Conservation (phyloP, 2,113 vertebrate genomes). For the Istiophorus platypterus region DNA sequence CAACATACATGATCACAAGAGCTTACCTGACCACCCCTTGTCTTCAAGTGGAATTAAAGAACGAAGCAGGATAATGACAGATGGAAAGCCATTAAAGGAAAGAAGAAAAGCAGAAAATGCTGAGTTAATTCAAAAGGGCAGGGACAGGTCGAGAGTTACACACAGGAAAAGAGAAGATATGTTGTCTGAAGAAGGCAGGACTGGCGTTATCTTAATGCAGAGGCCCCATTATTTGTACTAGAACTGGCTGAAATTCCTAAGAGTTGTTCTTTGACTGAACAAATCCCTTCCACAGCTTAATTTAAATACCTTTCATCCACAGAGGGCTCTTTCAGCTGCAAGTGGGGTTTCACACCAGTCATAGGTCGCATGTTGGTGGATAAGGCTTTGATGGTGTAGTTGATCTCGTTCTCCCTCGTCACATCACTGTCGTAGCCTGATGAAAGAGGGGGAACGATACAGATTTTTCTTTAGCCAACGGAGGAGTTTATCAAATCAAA, state of each 20-base stretch:
- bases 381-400: slow-evolving; percentile 98
- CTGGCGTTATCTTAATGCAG: slow-evolving; percentile 24
- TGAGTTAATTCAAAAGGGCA: slow-evolving; percentile 74
- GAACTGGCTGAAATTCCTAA: background rate
- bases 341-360: slow-evolving; percentile 95
- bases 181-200: slow-evolving; percentile 41
- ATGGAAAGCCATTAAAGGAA: slow-evolving; percentile 79
- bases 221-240: background rate
- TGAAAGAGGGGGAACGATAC: background rate
- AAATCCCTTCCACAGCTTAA: slow-evolving; percentile 2
- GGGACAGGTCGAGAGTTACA: slow-evolving; percentile 45
- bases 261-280: background rate
- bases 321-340: slow-evolving; percentile 96
- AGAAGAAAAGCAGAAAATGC: slow-evolving; percentile 81
- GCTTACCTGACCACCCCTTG: slow-evolving; percentile 98
- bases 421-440: slow-evolving; percentile 98
- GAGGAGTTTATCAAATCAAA: background rate
- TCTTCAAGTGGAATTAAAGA: slow-evolving; percentile 90
- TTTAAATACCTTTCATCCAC: slow-evolving; percentile 93
- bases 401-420: slow-evolving; percentile 96
- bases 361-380: slow-evolving; percentile 95
- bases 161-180: slow-evolving; percentile 53
- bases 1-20: slow-evolving; percentile 35
- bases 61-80: slow-evolving; percentile 84
- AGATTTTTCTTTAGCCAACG: background rate